Evolutionary conservation across 2,888 invertebrate genomes (phyloP).

Genomic region (Muschampia plurimacula): DNA sequence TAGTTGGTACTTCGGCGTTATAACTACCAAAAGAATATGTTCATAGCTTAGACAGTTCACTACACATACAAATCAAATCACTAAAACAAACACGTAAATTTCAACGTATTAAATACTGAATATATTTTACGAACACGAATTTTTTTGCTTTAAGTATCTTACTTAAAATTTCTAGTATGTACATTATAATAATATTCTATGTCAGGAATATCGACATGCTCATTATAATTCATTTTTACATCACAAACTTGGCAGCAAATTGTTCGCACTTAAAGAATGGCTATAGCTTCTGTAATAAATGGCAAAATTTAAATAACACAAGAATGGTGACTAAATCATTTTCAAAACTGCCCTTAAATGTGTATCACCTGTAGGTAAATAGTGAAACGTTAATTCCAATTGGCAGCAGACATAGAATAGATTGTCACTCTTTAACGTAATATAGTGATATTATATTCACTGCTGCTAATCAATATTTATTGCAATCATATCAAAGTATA

Average conservation of each 20-base stretch:
- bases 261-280: conserved; percentile 3
- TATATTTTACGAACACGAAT: conserved; percentile 70
- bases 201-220: conserved; percentile 79
- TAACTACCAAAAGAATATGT: conserved; percentile 49
- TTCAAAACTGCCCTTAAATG: neutral
- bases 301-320: neutral
- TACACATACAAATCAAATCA: conserved; percentile 67
- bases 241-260: conserved; percentile 43
- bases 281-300: neutral
- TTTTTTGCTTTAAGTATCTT: conserved; percentile 67
- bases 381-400: neutral
- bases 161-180: conserved; percentile 73
- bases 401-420: neutral
- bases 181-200: conserved; percentile 64
- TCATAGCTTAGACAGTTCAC: conserved; percentile 61
- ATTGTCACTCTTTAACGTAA: neutral
- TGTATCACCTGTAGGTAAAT: neutral
- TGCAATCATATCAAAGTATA: conserved; percentile 33
- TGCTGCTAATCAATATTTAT: conserved; percentile 26
- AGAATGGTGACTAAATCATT: neutral
- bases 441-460: conserved; percentile 19
- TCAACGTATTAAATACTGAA: conserved; percentile 80
- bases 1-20: conserved; percentile 40
- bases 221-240: conserved; percentile 69
- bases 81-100: conserved; percentile 68